These are phyloP conservation scores for Pseudoips prasinana DNA, from an alignment of 2,888 invertebrate genomes.

Conservation along the genomic window DNA sequence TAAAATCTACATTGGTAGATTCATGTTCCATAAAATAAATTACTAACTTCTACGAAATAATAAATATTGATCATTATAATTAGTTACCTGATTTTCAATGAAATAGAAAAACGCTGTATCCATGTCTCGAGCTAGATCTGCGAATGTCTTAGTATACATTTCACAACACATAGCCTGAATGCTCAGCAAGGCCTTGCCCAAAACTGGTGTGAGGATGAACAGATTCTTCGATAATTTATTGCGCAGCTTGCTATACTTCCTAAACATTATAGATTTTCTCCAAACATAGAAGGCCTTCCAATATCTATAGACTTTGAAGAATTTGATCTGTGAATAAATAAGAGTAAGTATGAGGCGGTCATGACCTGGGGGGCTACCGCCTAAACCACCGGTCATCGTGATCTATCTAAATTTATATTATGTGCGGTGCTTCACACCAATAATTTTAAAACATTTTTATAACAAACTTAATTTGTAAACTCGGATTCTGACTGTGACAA, in stretches of 20 bases:
- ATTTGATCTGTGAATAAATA: conserved; percentile 79
- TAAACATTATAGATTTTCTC: conserved; percentile 87
- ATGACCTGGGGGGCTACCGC: too few species aligned
- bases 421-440: too few species aligned
- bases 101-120: conserved; percentile 85
- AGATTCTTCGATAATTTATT: conserved; percentile 84
- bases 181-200: conserved; percentile 87
- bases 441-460: too few species aligned
- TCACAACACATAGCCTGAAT: conserved; percentile 86
- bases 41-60: too few species aligned
- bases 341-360: too few species aligned
- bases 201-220: conserved; percentile 87
- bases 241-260: conserved; percentile 84
- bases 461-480: too few species aligned
- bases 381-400: too few species aligned
- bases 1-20: too few species aligned
- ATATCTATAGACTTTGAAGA: conserved; percentile 85
- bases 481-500: too few species aligned
- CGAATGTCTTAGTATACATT: conserved; percentile 84
- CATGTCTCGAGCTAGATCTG: conserved; percentile 77
- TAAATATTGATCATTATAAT: too few species aligned
- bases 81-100: conserved; percentile 84
- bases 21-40: too few species aligned
- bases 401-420: too few species aligned
- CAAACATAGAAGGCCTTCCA: conserved; percentile 93